phyloP scores from a whole-genome alignment of 2,797 vertebrate species.

The Sparidentex hasta region DNA sequence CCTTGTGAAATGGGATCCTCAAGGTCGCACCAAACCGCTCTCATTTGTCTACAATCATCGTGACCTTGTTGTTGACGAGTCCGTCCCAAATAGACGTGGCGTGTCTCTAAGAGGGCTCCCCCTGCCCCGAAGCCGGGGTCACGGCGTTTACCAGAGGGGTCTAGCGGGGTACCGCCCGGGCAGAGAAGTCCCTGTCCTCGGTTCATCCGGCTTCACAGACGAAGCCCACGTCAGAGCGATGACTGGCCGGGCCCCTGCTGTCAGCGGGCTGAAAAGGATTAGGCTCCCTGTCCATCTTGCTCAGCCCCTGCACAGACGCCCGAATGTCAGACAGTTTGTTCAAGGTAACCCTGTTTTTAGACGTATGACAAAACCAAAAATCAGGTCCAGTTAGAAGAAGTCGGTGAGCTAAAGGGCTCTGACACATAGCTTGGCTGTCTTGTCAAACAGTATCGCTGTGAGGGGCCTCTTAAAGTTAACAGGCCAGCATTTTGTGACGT shows the following conservation, averaged over 20 bases:
- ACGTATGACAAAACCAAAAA: slow-evolving; percentile 11
- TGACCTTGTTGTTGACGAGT: slow-evolving; percentile 56
- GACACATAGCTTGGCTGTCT: slow-evolving; percentile 23
- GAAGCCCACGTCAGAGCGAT: neutral
- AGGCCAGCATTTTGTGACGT: slow-evolving; percentile 19
- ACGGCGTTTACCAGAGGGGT: slow-evolving; percentile 33
- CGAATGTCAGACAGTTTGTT: slow-evolving; percentile 14
- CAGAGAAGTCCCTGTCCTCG: slow-evolving; percentile 16
- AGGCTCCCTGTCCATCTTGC: neutral
- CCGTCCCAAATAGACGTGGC: slow-evolving; percentile 60
- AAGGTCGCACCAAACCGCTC: slow-evolving; percentile 42
- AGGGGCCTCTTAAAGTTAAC: slow-evolving; percentile 28
- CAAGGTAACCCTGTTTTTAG: slow-evolving; percentile 20
- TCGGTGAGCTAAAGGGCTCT: slow-evolving; percentile 5
- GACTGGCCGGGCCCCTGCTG: neutral
- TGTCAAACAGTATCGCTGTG: slow-evolving; percentile 32
- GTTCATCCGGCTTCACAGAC: slow-evolving; percentile 9
- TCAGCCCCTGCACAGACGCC: neutral
- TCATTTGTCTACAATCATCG: slow-evolving; percentile 48
- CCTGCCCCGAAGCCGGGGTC: slow-evolving; percentile 42
- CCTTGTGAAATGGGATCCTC: slow-evolving; percentile 46
- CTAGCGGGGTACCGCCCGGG: neutral
- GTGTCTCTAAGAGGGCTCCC: slow-evolving; percentile 33
- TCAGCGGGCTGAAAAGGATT: neutral
- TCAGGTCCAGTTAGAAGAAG: neutral